These are phyloP conservation scores for Phylloscopus collybita DNA, from an alignment of 2,797 vertebrate species.

Conservation along the genomic window DNA sequence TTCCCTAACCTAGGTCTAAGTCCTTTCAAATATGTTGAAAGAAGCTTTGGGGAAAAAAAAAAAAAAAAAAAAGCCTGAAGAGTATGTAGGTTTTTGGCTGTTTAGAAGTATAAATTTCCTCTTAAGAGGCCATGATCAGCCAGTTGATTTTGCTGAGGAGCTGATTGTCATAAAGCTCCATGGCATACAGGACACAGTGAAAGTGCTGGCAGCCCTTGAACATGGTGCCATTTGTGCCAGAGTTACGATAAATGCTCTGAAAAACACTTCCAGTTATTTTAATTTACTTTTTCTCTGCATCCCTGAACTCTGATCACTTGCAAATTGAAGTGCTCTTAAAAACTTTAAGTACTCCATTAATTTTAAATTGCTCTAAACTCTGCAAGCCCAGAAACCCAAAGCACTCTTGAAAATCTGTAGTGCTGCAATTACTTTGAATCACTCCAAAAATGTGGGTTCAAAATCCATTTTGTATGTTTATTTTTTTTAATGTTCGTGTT, in stretches of 20 bases:
- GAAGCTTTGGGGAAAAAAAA: neutral
- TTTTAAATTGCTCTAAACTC: constrained; percentile 61
- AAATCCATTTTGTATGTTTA: neutral
- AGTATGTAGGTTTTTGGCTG: accelerated
- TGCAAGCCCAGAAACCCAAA: constrained; percentile 59
- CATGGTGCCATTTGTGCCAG: neutral
- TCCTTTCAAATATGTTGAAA: neutral
- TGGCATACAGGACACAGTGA: neutral
- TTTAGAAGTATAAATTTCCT: neutral
- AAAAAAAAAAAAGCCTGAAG: neutral
- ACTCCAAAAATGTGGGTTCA: constrained; percentile 17
- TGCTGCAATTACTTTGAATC: constrained; percentile 39
- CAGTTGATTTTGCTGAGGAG: neutral
- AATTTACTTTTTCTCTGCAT: constrained; percentile 25
- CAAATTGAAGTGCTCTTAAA: constrained; percentile 66
- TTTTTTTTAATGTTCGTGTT: neutral
- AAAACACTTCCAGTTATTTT: constrained; percentile 34
- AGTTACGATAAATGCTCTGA: neutral
- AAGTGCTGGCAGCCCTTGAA: neutral
- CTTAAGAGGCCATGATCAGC: neutral
- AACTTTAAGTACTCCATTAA: constrained; percentile 69
- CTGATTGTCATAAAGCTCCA: neutral
- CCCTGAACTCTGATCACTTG: constrained; percentile 53
- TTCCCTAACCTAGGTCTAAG: neutral
- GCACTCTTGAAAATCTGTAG: constrained; percentile 53